Percentiles rank a stretch among this genome's conserved stretches.
phyloP scores from a whole-genome alignment of 2,888 invertebrate genomes.

The Lepidocyrtoides sp. region DNA sequence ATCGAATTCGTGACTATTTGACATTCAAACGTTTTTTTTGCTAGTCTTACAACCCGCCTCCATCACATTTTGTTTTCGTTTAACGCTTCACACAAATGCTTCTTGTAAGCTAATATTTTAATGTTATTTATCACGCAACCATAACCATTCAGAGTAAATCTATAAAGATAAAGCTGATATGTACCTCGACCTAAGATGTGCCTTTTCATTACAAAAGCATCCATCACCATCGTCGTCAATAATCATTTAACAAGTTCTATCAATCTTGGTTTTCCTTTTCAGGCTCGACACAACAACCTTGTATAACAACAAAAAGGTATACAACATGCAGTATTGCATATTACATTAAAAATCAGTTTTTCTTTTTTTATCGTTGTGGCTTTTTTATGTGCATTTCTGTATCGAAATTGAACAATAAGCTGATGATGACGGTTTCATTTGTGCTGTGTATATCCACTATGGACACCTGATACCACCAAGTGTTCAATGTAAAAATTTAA shows the following conservation, averaged over 20 bases:
- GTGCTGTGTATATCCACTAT: no score
- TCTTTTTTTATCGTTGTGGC: not conserved
- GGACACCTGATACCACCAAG: constrained; percentile 74
- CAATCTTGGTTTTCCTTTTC: constrained; percentile 44
- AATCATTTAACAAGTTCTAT: constrained; percentile 50
- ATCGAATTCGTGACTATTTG: no score
- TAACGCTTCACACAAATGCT: no score
- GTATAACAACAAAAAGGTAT: not conserved
- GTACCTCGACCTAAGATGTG: not conserved
- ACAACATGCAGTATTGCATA: no score
- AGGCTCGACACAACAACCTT: constrained; percentile 11
- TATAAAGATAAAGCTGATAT: no score
- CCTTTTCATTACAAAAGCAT: constrained; percentile 16
- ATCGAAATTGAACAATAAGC: not conserved
- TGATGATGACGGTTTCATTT: not conserved
- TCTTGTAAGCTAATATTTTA: no score
- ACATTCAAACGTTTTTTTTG: no score
- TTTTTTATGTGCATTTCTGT: not conserved
- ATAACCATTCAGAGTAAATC: no score
- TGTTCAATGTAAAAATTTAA: constrained; percentile 57
- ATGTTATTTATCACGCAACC: no score
- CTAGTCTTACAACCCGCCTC: no score
- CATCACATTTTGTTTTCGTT: no score
- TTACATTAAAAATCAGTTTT: no score
- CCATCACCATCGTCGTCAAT: constrained; percentile 41